phyloP scores from a whole-genome alignment of 2,113 vertebrate genomes.

The Callopanchax toddi region DNA sequence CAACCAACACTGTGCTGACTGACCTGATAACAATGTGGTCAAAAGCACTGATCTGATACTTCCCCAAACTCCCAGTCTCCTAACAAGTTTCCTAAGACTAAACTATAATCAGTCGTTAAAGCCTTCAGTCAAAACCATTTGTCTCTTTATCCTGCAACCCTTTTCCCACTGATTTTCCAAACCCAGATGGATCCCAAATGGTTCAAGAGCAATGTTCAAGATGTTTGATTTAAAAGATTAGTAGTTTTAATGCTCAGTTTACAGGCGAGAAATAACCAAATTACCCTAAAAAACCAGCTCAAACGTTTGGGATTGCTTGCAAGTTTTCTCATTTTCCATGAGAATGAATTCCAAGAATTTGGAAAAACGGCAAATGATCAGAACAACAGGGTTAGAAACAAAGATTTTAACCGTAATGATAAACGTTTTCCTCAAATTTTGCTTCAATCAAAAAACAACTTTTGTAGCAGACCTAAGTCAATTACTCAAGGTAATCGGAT shows the following conservation, averaged over 20 bases:
- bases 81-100: background rate
- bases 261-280: background rate
- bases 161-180: background rate
- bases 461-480: too few species aligned
- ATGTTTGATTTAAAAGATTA: background rate
- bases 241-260: too few species aligned
- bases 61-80: slow-evolving; percentile 20
- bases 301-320: too few species aligned
- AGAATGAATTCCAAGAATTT: too few species aligned
- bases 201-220: slow-evolving; percentile 1
- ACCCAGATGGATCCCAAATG: background rate
- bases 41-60: slow-evolving; percentile 29
- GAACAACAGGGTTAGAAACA: too few species aligned
- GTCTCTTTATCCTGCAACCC: background rate
- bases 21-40: slow-evolving; percentile 43
- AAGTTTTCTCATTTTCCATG: too few species aligned
- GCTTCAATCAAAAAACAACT: too few species aligned
- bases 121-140: background rate
- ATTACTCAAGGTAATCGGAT: too few species aligned
- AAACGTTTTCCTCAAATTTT: too few species aligned
- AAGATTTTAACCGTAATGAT: too few species aligned
- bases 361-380: too few species aligned
- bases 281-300: too few species aligned
- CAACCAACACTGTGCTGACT: slow-evolving; percentile 24
- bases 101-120: background rate